phyloP scores from a whole-genome alignment of 2,888 invertebrate genomes.

The Deroplatys truncata region DNA sequence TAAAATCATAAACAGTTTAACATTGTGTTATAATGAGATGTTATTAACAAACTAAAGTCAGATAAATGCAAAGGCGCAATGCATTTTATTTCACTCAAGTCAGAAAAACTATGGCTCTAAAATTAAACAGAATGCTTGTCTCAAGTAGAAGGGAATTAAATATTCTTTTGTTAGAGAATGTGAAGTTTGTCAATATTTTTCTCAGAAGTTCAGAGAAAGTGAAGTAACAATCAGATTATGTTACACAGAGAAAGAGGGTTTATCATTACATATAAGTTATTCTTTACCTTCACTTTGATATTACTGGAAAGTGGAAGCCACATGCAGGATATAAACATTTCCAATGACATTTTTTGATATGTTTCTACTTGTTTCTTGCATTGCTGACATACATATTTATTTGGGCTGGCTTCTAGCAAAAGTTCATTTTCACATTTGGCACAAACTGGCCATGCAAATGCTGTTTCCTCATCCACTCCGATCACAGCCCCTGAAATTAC shows the following conservation, averaged over 20 bases:
- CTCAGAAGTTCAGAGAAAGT: no score
- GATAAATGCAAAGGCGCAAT: neutral
- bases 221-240: no score
- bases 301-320: neutral
- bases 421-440: slow-evolving; percentile 25
- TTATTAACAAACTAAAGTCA: neutral
- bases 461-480: slow-evolving; percentile 31
- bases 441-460: slow-evolving; percentile 29
- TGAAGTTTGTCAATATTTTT: no score
- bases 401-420: neutral
- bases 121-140: no score
- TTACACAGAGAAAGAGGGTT: no score
- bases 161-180: no score
- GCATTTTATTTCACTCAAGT: neutral
- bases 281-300: slow-evolving; percentile 9
- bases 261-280: neutral
- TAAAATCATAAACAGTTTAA: no score
- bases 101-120: no score
- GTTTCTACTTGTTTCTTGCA: neutral
- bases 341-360: slow-evolving; percentile 14
- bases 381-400: slow-evolving; percentile 2
- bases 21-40: no score
- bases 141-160: no score
- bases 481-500: slow-evolving; percentile 22
- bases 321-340: neutral